Evolutionary conservation across 2,797 vertebrate species (phyloP).

Genomic region (Pangasius mekongensis): DNA sequence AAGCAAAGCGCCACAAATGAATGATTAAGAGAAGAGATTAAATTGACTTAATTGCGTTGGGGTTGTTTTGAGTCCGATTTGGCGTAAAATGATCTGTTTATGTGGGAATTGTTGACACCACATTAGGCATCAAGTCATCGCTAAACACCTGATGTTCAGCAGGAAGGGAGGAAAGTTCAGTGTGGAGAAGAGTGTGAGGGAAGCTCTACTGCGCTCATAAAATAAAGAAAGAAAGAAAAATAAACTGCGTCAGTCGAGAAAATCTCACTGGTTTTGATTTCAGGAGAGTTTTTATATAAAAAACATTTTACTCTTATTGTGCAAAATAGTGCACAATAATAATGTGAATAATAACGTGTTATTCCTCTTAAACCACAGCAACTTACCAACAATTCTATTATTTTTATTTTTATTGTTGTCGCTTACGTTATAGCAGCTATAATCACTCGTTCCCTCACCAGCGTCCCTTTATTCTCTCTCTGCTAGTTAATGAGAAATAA

Average conservation of each 20-base stretch:
- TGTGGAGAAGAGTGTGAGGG: neutral
- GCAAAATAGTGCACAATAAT: neutral
- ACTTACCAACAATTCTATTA: neutral
- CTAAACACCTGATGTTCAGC: conserved; percentile 36
- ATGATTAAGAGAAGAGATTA: conserved; percentile 46
- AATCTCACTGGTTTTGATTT: neutral
- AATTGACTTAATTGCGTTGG: conserved; percentile 47
- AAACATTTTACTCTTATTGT: neutral
- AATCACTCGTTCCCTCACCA: too few species aligned
- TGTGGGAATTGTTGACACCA: conserved; percentile 33
- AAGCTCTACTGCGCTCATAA: neutral
- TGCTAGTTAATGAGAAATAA: too few species aligned
- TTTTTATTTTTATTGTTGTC: too few species aligned
- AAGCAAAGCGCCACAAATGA: conserved; percentile 44
- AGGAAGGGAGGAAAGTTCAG: conserved; percentile 1
- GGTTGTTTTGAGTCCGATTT: conserved; percentile 35
- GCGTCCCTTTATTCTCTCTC: too few species aligned
- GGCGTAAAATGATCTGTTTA: conserved; percentile 37
- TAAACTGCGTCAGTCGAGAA: neutral
- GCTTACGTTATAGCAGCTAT: too few species aligned
- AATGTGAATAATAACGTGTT: too few species aligned
- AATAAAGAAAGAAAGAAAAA: neutral
- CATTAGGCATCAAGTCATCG: conserved; percentile 43
- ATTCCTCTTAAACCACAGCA: neutral
- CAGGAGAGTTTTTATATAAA: neutral